Conservation (phyloP, 2,113 vertebrate species). For the Tapirus terrestris region DNA sequence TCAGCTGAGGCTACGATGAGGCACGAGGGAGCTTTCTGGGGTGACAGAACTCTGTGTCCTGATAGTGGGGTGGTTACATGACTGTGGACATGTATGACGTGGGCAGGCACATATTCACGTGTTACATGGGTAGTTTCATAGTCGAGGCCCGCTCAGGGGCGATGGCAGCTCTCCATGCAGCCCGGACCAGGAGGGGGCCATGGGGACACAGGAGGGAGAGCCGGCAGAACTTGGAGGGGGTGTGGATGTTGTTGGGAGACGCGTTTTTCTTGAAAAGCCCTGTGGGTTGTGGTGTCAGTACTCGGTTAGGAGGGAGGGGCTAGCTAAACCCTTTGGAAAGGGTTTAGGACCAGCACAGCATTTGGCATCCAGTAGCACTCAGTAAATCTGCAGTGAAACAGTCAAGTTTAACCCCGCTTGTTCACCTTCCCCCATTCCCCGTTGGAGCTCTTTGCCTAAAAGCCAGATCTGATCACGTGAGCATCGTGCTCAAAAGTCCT, state of each 20-base stretch:
- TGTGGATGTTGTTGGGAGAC: no score
- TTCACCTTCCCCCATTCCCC: background rate
- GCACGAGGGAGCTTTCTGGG: background rate
- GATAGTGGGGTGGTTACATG: rapidly evolving
- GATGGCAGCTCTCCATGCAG: no score
- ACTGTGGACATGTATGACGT: background rate
- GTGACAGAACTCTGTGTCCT: background rate
- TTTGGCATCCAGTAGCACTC: no score
- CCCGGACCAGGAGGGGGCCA: no score
- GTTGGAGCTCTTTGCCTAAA: background rate
- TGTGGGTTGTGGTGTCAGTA: no score
- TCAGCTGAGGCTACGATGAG: rapidly evolving
- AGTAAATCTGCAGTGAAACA: background rate
- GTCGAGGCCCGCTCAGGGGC: no score
- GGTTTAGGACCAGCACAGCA: background rate
- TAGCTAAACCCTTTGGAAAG: rapidly evolving
- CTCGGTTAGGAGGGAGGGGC: no score
- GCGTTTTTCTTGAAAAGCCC: no score
- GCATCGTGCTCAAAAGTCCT: rapidly evolving
- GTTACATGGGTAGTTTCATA: no score
- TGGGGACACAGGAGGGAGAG: no score
- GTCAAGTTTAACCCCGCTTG: background rate
- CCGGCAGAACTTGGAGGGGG: background rate
- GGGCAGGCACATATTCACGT: no score
- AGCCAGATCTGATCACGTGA: background rate